Base-by-base conservation (phyloP, 2,797 vertebrate genomes). In the Lophius americanus region DNA sequence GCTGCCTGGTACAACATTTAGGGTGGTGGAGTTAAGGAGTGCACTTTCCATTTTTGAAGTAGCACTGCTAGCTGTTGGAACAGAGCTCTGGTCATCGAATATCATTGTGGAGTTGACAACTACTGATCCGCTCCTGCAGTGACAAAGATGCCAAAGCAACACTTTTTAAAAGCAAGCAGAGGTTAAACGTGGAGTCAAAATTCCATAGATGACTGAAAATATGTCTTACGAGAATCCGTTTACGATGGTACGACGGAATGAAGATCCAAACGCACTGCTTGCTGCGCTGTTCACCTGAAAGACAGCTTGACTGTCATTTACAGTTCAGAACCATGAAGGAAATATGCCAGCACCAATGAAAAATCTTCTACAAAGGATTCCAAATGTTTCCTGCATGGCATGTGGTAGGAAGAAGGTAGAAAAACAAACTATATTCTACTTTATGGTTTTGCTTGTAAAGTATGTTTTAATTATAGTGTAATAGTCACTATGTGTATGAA, bases 111-210 rank as follows among this genome's bases (percentile, higher is more conserved):
- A 44, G 9, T 79, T 0, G 6, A 23, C 7, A 5, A 46, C 37
- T n/a, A 88, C 69, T 48, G 90, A 91, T 70, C 90, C 86, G 2
- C 0, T 62, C 46, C 90, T 91, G 32, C 3, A 73, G 12, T 12
- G 10, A 58, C 9, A 58, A 56, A 48, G 2, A 76, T 0, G 60
- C 7, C 71, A 37, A 23, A 54, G 9, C 1, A 8, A 23, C 2
- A 52, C 6, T 42, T 64, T 60, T 7, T 33, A 39, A 51, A 62
- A 37, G 2, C 4, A 54, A 14, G 1, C 42, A 0, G 13, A 7
- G 0, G 0, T 2, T 14, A 70, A 37, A 60, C 37, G 4, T 47
- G 1, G 4, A 3, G 7, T 0, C 23, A 63, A 64, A 43, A 46
- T 0, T 3, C 3, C 36, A 0, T 11, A 0, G 52, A 4, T 44